Base-by-base conservation (phyloP, 1,140 invertebrate species). In the Leptopilina clavipes region DNA sequence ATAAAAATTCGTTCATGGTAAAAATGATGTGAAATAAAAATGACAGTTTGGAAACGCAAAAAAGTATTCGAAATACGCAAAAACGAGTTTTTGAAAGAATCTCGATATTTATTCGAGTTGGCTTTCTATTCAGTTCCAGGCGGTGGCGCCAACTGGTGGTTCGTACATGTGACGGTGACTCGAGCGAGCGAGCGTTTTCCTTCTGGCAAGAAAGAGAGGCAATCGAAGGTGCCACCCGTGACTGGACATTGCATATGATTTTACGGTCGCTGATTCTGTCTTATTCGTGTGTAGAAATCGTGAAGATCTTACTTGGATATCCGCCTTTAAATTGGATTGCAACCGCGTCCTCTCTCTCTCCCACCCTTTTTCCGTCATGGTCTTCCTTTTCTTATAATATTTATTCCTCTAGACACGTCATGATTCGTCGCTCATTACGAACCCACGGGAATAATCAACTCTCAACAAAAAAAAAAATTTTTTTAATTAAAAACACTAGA, bases 211-310 rank as follows among this genome's bases (percentile, higher is more conserved):
- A 82, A 82, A 84, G 84, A 83, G 83, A 77, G 78, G 83, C 81
- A 81, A 79, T 82, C 78, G 87, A 87, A 87, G 88, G 89, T 90
- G 89, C 88, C 88, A 90, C 87, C 89, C 89, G 89, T 90, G 89
- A 90, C 89, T 90, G 87, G 88, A 89, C 88, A 90, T 82, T 85
- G 89, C 89, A 90, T 90, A 90, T 90, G 87, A 90, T 90, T 90
- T 89, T 86, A 90, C 89, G 89, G 84, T 86, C 84, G 83, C 82
- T 85, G 85, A 73, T 78, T 77, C 85, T 84, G 86, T 88, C 88
- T 87, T 89, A 88, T 88, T 89, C 89, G 88, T 90, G 89, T 90
- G 89, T 90, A 90, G 89, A 90, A 90, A 90, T 90, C 89, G 89
- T 90, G 88, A 91, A 91, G 90, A 91, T 91, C 89, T 89, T 85